Conservation (phyloP, 1,140 invertebrate species). For the Apis dorsata region DNA sequence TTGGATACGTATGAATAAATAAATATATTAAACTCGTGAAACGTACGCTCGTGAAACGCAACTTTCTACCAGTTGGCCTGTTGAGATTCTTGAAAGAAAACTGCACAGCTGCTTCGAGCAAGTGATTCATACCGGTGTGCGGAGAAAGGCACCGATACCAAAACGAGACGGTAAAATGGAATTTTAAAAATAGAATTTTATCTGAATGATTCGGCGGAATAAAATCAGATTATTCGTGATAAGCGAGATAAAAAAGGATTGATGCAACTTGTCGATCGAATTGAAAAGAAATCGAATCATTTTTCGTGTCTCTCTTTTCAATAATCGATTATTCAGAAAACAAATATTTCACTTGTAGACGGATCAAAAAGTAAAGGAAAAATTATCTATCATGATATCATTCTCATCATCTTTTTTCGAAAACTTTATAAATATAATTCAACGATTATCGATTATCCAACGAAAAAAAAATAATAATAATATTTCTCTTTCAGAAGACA, state of each 20-base stretch:
- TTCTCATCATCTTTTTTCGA: too few relatives aligned
- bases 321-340: too few relatives aligned
- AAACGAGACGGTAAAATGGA: constrained; percentile 12
- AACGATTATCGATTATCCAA: too few relatives aligned
- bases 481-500: too few relatives aligned
- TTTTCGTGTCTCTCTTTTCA: too few relatives aligned
- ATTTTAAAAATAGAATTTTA: constrained; percentile 11
- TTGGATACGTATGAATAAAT: background rate
- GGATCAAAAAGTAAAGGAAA: too few relatives aligned
- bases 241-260: too few relatives aligned
- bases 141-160: constrained; percentile 24
- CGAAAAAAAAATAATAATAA: too few relatives aligned
- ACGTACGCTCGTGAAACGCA: background rate
- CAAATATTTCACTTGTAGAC: too few relatives aligned
- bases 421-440: too few relatives aligned
- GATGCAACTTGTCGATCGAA: background rate
- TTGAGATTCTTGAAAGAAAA: constrained; percentile 19
- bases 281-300: too few relatives aligned
- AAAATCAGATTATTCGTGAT: background rate
- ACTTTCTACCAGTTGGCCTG: background rate
- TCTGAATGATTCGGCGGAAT: constrained; percentile 2
- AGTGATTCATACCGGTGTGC: background rate
- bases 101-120: constrained; percentile 4
- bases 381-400: too few relatives aligned
- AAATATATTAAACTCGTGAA: background rate